Percentiles rank a stretch among this genome's conserved stretches.
Evolutionary conservation across 2,113 vertebrate species (phyloP).

Genomic region (Tretioscincus oriximinensis): DNA sequence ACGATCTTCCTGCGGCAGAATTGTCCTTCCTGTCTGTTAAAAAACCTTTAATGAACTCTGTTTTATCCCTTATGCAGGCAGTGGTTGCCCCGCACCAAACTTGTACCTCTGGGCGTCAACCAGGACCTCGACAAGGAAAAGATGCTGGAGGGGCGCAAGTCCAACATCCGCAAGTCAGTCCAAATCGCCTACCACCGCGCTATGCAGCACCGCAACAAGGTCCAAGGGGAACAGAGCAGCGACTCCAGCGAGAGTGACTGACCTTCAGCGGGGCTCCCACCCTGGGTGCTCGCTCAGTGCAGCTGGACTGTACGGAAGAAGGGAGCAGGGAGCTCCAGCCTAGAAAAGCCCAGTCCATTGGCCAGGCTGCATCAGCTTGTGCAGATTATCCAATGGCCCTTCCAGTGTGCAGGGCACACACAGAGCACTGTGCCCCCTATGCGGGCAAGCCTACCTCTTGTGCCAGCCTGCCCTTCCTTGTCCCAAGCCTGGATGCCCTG

Average conservation of each 20-base stretch:
- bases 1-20: background rate
- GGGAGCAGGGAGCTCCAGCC: constrained; percentile 39
- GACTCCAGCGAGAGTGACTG: constrained; percentile 95
- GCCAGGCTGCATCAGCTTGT: constrained; percentile 29
- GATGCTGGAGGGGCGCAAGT: constrained; percentile 97
- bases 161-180: constrained; percentile 98
- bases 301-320: constrained; percentile 74
- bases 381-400: background rate
- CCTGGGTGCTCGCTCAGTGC: constrained; percentile 65
- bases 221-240: constrained; percentile 96
- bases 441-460: constrained; percentile 27
- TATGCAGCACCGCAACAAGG: constrained; percentile 98
- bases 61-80: constrained; percentile 77
- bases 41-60: constrained; percentile 41
- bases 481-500: constrained; percentile 1
- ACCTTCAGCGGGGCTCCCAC: constrained; percentile 65
- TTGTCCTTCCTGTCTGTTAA: background rate
- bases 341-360: constrained; percentile 19
- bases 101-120: constrained; percentile 95
- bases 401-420: constrained; percentile 3
- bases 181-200: constrained; percentile 97
- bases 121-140: constrained; percentile 98
- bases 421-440: constrained; percentile 21
- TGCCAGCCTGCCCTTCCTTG: constrained; percentile 15
- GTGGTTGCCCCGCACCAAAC: constrained; percentile 95